Evolutionary conservation across 2,888 invertebrate species (phyloP), one percentile per base, ranked within the genome.

Genomic region (Amorpha juglandis): DNA sequence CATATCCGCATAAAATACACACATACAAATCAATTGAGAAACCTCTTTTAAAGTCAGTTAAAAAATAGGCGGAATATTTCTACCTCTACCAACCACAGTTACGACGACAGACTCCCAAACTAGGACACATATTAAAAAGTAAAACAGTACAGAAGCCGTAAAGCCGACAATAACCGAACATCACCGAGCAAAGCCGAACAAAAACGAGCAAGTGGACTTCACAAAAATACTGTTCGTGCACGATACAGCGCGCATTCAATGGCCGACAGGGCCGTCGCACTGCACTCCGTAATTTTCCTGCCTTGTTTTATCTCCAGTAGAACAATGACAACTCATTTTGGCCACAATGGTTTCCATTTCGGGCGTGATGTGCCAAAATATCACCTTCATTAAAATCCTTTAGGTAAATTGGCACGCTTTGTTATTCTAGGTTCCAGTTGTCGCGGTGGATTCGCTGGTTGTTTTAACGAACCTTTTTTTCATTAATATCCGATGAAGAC

Each of bases 251-350:
- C 58, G 80, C 81, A 77, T 82, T 86, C 79, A 89, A 86, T 87
- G 89, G 84, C 84, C 79, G 82, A 79, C 84, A 86, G 75, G 78
- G 74, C 75, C 84, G 76, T 12, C 45, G 14, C 45, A 14, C 45
- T 45, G 45, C 14, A 14, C 11, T 45, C 84, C 79, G 86, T 91
- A 91, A 91, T 91, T 91, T 91, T 91, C 91, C 91, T 91, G 90
- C 83, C 83, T 83, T 89, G 87, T 89, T 90, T 88, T 87, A 89
- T 88, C 90, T 85, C 74, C 71, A 65, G 27, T 73, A 79, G 87
- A 88, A 91, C 91, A 90, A 91, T 89, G 79, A 72, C 84, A 82
- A 82, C 88, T 91, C 90, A 89, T 91, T 91, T 91, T 86, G 83
- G 84, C 78, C 80, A 90, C 87, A 90, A 90, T 90, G 89, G 89